Evolutionary conservation across 2,113 vertebrate genomes (phyloP).

Genomic region (Xenopus tropicalis): DNA sequence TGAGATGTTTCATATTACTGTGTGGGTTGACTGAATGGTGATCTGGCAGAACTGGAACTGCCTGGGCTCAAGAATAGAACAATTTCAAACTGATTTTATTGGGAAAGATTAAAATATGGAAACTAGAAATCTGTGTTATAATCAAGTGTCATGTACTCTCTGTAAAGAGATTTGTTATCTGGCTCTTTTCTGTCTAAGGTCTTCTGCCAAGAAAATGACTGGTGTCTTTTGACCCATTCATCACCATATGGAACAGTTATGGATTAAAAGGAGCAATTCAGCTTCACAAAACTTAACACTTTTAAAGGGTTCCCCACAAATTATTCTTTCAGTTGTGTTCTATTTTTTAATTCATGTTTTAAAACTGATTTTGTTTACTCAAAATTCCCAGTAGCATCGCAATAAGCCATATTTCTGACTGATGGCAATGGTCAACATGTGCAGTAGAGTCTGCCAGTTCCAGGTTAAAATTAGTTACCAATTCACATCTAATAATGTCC

Average conservation of each 20-base stretch:
- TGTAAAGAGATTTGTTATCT: conserved; percentile 2
- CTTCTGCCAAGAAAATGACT: conserved; percentile 1
- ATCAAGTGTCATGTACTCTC: conserved; percentile 9
- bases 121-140: conserved; percentile 6
- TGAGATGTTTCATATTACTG: conserved; percentile 11
- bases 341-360: too few species aligned
- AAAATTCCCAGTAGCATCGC: too few species aligned
- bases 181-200: neutral
- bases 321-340: too few species aligned
- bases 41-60: conserved; percentile 9
- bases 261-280: neutral
- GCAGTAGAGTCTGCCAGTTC: too few species aligned
- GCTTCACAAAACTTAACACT: neutral
- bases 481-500: too few species aligned
- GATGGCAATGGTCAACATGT: too few species aligned
- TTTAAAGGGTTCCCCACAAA: too few species aligned
- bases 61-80: neutral
- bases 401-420: too few species aligned
- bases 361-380: too few species aligned
- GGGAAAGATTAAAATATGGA: conserved; percentile 21
- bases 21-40: conserved; percentile 8
- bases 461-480: too few species aligned
- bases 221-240: neutral
- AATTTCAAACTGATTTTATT: conserved; percentile 22
- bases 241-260: neutral